These are phyloP conservation scores for Agrochola circellaris DNA, from an alignment of 2,888 invertebrate species.

Conservation along the genomic window DNA sequence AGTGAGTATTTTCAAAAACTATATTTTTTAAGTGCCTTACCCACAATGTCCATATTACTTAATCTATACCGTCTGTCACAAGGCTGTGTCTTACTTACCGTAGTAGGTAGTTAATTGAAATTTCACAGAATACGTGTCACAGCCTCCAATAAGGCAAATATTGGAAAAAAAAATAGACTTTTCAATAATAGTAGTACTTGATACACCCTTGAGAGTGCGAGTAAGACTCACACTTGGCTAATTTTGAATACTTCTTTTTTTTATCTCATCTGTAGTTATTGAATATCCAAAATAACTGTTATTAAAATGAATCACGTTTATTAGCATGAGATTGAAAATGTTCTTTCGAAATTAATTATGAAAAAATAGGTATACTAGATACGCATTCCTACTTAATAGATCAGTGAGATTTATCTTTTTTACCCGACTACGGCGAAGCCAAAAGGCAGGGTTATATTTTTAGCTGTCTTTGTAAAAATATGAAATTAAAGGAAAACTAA, in stretches of 20 bases:
- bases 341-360: neutral
- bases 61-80: neutral
- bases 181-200: too few species aligned
- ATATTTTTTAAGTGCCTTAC: neutral
- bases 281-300: neutral
- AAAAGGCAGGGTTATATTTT: neutral
- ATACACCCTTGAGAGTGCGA: neutral
- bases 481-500: neutral
- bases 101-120: neutral
- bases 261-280: neutral
- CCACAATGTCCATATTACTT: too few species aligned
- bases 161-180: too few species aligned
- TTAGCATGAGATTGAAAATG: neutral
- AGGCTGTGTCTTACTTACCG: neutral
- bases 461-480: neutral
- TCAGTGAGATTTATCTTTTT: neutral
- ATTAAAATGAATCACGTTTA: neutral
- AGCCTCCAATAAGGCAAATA: neutral
- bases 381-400: neutral
- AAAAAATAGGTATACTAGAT: neutral
- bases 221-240: neutral
- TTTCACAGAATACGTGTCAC: neutral
- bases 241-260: neutral
- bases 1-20: conserved; percentile 61
- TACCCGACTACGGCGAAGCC: neutral